Conservation (phyloP, 2,113 vertebrate species). For the Aegotheles bennettii region DNA sequence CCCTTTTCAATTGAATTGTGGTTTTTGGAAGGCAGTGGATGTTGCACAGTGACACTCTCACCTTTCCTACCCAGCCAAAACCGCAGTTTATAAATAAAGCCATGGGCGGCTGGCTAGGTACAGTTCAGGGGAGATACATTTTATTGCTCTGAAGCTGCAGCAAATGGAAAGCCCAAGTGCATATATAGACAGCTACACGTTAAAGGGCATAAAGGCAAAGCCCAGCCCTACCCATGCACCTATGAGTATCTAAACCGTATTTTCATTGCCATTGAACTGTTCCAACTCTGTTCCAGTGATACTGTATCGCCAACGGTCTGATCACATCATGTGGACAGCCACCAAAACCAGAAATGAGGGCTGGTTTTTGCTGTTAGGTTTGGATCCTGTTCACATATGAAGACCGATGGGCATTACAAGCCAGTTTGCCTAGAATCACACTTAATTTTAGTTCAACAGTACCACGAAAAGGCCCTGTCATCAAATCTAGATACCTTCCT, state of each 20-base stretch:
- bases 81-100: constrained; percentile 79
- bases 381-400: not conserved
- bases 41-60: constrained; percentile 56
- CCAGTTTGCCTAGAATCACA: not conserved
- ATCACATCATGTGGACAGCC: not conserved
- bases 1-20: constrained; percentile 74
- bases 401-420: not conserved
- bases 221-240: constrained; percentile 35
- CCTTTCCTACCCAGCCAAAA: constrained; percentile 53
- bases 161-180: constrained; percentile 61
- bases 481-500: not conserved
- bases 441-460: not conserved
- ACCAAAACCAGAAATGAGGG: not conserved
- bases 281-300: not conserved
- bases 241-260: not conserved
- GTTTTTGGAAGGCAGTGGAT: constrained; percentile 71
- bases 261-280: constrained; percentile 20
- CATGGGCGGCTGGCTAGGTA: constrained; percentile 58
- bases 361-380: not conserved
- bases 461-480: constrained; percentile 10
- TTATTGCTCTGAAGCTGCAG: constrained; percentile 80
- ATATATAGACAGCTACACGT: not conserved
- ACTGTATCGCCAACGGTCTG: not conserved
- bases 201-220: constrained; percentile 31
- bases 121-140: constrained; percentile 61